phyloP scores from a whole-genome alignment of 92 coral and sea anemone genomes.

The Umimayanthus kanabou region DNA sequence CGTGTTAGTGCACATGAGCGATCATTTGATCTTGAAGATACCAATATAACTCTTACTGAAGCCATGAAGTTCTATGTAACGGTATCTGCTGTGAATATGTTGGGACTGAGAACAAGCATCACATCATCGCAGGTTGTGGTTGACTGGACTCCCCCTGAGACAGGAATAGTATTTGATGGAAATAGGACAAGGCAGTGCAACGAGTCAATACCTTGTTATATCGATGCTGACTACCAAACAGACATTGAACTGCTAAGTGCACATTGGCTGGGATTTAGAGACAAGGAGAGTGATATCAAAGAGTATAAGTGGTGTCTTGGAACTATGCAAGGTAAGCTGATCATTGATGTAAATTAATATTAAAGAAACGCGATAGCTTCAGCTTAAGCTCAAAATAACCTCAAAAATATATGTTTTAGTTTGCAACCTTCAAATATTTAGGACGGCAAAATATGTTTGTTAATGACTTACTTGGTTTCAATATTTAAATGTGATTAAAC shows the following conservation, averaged over 20 bases:
- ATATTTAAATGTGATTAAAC: too few species aligned
- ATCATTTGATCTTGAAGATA: conserved; percentile 61
- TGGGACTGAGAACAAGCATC: conserved; percentile 66
- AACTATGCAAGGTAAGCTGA: conserved; percentile 68
- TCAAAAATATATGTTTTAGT: too few species aligned
- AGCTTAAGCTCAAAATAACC: too few species aligned
- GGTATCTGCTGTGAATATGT: conserved; percentile 64
- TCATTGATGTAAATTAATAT: too few species aligned
- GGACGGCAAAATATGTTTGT: too few species aligned
- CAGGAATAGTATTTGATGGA: conserved; percentile 72
- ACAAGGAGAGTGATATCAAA: conserved; percentile 75
- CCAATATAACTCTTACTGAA: conserved; percentile 60
- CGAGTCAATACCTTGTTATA: too few species aligned
- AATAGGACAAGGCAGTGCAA: conserved; percentile 44
- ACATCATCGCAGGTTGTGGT: conserved; percentile 75
- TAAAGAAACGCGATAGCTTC: background rate
- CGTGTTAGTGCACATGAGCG: conserved; percentile 45
- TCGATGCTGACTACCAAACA: conserved; percentile 44
- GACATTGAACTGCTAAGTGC: conserved; percentile 58
- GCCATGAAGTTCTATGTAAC: conserved; percentile 66
- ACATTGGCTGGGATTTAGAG: conserved; percentile 83
- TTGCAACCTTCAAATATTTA: too few species aligned
- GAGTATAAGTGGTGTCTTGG: conserved; percentile 90
- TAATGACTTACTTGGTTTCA: too few species aligned
- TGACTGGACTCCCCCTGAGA: conserved; percentile 71